A percentile compares a stretch with the other conserved stretches of the same genome.
Evolutionary conservation across 2,888 invertebrate genomes (phyloP).

Genomic region (Agrypnus murinus): DNA sequence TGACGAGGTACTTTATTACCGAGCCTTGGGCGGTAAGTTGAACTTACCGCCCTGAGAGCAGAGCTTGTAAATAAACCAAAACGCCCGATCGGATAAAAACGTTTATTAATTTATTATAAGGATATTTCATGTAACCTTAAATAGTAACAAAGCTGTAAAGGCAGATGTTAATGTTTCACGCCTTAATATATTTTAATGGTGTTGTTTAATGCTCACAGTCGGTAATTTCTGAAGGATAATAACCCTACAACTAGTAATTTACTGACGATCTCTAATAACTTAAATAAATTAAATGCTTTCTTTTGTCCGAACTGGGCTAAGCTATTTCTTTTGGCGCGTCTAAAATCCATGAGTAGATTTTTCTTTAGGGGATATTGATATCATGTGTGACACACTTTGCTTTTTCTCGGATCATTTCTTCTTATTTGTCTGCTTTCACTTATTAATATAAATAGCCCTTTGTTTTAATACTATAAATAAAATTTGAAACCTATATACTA

Average conservation of each 20-base stretch:
- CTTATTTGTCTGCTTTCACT: conserved; percentile 1
- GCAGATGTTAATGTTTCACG: neutral
- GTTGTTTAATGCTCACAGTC: neutral
- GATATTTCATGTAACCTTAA: no score
- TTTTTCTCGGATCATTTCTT: conserved; percentile 1
- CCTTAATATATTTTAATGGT: neutral
- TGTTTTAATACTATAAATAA: conserved; percentile 8
- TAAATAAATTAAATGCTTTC: conserved; percentile 29
- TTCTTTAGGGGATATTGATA: conserved; percentile 25
- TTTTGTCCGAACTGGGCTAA: conserved; percentile 15
- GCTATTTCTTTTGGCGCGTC: conserved; percentile 11
- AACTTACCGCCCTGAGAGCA: no score
- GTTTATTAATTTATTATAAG: no score
- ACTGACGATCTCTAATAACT: conserved; percentile 4
- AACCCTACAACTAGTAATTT: conserved; percentile 20
- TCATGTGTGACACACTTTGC: conserved; percentile 26
- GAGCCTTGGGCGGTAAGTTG: no score
- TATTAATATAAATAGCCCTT: neutral
- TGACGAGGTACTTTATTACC: no score
- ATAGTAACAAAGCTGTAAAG: no score
- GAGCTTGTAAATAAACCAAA: no score
- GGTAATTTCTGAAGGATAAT: conserved; percentile 11
- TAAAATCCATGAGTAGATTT: conserved; percentile 2
- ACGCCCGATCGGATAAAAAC: no score
- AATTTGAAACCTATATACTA: no score